Conservation (phyloP, 2,113 vertebrate species). For the Mola mola region DNA sequence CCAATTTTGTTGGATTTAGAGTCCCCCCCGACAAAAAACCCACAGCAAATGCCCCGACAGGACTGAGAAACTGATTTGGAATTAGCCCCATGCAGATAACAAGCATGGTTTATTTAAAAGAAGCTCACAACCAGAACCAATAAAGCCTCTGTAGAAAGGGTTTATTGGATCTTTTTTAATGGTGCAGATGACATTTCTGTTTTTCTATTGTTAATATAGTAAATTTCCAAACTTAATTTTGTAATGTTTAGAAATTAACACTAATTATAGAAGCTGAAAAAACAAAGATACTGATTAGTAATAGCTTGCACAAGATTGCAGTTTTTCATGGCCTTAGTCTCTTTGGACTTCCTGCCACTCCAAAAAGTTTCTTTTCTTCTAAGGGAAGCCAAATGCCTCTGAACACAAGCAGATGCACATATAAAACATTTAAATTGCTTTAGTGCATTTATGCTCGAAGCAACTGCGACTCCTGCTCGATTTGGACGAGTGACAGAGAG, state of each 20-base stretch:
- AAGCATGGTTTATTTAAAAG: constrained; percentile 8
- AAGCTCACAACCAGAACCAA: background rate
- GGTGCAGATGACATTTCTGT: too few species aligned
- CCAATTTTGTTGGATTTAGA: constrained; percentile 69
- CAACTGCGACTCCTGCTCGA: constrained; percentile 49
- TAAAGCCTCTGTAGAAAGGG: too few species aligned
- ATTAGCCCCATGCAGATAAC: constrained; percentile 1
- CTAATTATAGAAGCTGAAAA: too few species aligned
- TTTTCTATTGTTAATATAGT: too few species aligned
- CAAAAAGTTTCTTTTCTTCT: background rate
- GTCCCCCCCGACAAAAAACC: constrained; percentile 44
- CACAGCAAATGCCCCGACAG: constrained; percentile 12
- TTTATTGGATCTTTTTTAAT: too few species aligned
- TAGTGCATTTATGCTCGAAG: constrained; percentile 22
- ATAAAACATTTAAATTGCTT: constrained; percentile 52
- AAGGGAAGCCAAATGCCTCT: constrained; percentile 22
- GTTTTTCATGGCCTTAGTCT: background rate
- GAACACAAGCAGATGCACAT: constrained; percentile 50
- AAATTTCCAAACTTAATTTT: too few species aligned
- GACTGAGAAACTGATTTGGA: constrained; percentile 9
- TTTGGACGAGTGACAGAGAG: constrained; percentile 66
- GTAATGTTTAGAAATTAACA: too few species aligned
- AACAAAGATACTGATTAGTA: too few species aligned
- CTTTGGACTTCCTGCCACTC: background rate
- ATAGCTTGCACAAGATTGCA: background rate